Conservation (phyloP, 2,888 invertebrate species). For the Phasia obesa region DNA sequence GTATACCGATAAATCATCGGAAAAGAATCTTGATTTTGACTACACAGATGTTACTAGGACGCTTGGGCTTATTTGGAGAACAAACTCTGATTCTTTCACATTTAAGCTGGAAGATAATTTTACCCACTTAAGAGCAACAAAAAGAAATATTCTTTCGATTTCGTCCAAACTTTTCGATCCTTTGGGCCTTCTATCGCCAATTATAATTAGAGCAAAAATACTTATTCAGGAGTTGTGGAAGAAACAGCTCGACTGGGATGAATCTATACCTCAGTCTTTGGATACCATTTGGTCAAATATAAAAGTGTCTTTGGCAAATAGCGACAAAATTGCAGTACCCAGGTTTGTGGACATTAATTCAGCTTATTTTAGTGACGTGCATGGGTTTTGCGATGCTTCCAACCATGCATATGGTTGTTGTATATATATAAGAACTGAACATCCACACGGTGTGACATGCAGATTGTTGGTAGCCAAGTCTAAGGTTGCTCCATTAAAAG, state of each 20-base stretch:
- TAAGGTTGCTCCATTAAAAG: conserved; percentile 59
- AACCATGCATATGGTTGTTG: conserved; percentile 41
- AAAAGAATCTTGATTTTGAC: conserved; percentile 25
- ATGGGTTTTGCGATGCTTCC: conserved; percentile 12
- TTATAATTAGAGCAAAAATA: too few relatives aligned
- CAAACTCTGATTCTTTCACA: too few relatives aligned
- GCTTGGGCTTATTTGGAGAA: too few relatives aligned
- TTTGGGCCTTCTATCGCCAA: too few relatives aligned
- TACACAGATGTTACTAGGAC: too few relatives aligned
- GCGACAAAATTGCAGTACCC: conserved; percentile 5
- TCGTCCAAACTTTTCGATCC: conserved; percentile 42
- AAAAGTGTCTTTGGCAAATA: not conserved
- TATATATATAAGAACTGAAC: too few relatives aligned
- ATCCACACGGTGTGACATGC: conserved; percentile 5
- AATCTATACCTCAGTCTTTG: conserved; percentile 10
- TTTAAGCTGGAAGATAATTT: too few relatives aligned
- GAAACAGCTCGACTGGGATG: conserved; percentile 22
- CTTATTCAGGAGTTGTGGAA: conserved; percentile 54
- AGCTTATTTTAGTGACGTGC: not conserved
- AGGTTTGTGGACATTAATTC: conserved; percentile 8
- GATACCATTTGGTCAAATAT: conserved; percentile 19
- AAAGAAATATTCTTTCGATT: conserved; percentile 48
- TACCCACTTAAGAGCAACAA: too few relatives aligned
- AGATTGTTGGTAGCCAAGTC: conserved; percentile 56
- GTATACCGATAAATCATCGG: not conserved